Evolutionary conservation across 2,113 vertebrate species (phyloP).

Genomic region (Vulpes vulpes): DNA sequence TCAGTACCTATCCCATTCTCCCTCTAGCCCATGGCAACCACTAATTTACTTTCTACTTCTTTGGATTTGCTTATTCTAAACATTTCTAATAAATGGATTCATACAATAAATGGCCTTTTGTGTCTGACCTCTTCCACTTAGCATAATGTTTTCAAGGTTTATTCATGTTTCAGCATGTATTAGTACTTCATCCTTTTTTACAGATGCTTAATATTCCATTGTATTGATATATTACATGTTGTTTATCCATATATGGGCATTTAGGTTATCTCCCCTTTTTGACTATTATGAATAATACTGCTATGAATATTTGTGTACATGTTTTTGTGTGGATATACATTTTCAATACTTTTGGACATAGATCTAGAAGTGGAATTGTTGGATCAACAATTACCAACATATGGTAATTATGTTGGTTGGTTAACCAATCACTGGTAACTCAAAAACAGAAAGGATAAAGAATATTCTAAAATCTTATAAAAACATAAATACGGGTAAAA

Average conservation of each 20-base stretch:
- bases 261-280: neutral
- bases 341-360: neutral
- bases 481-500: neutral
- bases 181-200: neutral
- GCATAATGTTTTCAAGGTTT: neutral
- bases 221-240: neutral
- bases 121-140: neutral
- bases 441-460: neutral
- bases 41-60: neutral
- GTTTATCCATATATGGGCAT: neutral
- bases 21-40: neutral
- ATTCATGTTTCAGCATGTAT: neutral
- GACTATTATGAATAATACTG: neutral
- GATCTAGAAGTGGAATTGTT: neutral
- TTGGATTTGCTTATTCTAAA: neutral
- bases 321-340: neutral
- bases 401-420: neutral
- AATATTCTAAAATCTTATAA: neutral
- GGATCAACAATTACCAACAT: neutral
- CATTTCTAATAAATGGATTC: neutral
- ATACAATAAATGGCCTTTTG: neutral
- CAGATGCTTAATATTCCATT: neutral
- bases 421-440: neutral
- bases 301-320: neutral
- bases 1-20: neutral